Conservation (phyloP, 2,888 invertebrate genomes). For the Parapristionchus giblindavisi region DNA sequence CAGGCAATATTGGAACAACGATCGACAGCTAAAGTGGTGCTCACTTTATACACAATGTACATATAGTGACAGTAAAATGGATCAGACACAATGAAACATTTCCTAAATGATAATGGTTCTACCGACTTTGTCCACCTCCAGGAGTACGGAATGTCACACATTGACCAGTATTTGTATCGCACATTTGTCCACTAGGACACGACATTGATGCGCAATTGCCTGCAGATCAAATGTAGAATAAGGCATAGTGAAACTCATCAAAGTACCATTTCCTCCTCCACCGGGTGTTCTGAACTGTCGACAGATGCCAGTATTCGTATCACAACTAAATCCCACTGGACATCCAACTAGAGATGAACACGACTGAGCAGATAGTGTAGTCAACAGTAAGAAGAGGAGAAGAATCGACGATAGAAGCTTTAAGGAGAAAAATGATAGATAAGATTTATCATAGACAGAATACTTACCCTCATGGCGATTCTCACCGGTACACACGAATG, state of each 20-base stretch:
- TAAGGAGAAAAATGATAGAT: too few species aligned
- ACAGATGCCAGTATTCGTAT: constrained; percentile 33
- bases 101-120: too few species aligned
- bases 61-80: not conserved
- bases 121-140: constrained; percentile 7
- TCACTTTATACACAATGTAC: not conserved
- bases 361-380: too few species aligned
- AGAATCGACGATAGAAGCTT: too few species aligned
- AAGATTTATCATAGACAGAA: too few species aligned
- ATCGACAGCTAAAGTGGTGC: not conserved
- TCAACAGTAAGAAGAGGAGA: too few species aligned
- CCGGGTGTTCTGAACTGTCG: constrained; percentile 32
- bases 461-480: too few species aligned
- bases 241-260: not conserved
- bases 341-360: too few species aligned
- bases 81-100: not conserved
- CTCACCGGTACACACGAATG: too few species aligned
- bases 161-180: constrained; percentile 20
- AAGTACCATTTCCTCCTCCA: not conserved
- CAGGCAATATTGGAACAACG: constrained; percentile 34
- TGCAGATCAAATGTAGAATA: not conserved
- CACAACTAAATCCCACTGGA: constrained; percentile 29
- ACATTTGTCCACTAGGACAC: constrained; percentile 23
- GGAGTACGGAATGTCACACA: constrained; percentile 35
- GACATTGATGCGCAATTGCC: constrained; percentile 5